These are phyloP conservation scores for Whitmania pigra DNA, from an alignment of 1,140 invertebrate species.

Conservation along the genomic window DNA sequence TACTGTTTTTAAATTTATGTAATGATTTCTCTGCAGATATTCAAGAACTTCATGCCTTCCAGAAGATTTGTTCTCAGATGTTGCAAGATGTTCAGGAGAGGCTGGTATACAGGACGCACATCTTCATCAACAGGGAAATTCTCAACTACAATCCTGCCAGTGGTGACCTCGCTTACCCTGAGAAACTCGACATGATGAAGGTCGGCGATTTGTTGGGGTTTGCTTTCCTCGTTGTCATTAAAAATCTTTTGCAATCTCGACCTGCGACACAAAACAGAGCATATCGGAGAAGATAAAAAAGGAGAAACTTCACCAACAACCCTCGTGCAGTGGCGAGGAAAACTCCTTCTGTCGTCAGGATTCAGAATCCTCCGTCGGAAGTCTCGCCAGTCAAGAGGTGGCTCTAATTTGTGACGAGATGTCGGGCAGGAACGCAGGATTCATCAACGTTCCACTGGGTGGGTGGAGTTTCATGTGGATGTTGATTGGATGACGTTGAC, in stretches of 20 bases:
- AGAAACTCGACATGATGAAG: conserved; percentile 89
- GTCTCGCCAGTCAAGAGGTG: conserved; percentile 18
- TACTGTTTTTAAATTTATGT: no score
- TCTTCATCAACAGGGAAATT: conserved; percentile 85
- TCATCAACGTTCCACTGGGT: neutral
- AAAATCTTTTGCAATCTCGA: neutral
- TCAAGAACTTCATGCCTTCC: conserved; percentile 53
- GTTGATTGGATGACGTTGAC: neutral
- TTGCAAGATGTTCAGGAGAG: conserved; percentile 91
- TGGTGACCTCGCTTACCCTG: conserved; percentile 91
- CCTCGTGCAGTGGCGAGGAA: neutral
- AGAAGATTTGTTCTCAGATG: conserved; percentile 66
- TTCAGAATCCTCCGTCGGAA: conserved; percentile 1
- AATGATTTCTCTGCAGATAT: conserved; percentile 14
- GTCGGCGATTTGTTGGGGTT: conserved; percentile 25
- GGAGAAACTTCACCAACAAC: neutral
- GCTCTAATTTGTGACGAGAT: conserved; percentile 13
- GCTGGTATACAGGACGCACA: conserved; percentile 84
- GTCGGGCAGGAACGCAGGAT: neutral
- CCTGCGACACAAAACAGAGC: conserved; percentile 1
- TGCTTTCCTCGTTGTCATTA: no score
- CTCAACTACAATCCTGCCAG: conserved; percentile 65
- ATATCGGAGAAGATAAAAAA: conserved; percentile 18
- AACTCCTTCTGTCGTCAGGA: neutral
- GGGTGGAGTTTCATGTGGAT: neutral